These are phyloP conservation scores for Gnathonemus echidnorhynchus DNA, from an alignment of 2,113 vertebrate species.

Conservation along the genomic window DNA sequence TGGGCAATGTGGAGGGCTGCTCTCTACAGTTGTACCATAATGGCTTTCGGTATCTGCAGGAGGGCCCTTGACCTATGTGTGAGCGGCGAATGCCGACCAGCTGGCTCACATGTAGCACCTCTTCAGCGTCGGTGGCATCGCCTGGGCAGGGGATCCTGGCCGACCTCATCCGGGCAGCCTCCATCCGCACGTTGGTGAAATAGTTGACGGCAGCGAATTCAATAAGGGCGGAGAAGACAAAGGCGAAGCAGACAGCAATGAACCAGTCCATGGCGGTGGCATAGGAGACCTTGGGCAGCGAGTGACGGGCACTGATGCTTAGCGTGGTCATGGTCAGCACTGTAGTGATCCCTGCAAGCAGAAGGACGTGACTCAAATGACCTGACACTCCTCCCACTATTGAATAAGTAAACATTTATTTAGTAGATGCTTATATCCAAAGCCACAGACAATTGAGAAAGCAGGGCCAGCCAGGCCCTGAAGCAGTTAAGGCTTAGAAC, in stretches of 20 bases:
- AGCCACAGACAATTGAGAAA: neutral
- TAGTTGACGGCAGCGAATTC: conserved; percentile 98
- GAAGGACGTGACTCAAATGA: neutral
- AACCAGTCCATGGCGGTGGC: conserved; percentile 99
- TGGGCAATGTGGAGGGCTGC: neutral
- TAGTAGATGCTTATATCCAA: neutral
- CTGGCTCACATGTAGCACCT: conserved; percentile 66
- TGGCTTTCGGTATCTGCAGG: neutral
- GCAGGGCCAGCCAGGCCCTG: neutral
- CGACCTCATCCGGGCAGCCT: conserved; percentile 81
- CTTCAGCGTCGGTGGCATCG: conserved; percentile 65
- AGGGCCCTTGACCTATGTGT: neutral
- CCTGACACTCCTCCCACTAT: neutral
- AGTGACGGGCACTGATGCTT: conserved; percentile 97
- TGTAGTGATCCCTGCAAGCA: conserved; percentile 83
- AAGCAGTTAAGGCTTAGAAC: neutral
- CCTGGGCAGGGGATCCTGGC: conserved; percentile 67
- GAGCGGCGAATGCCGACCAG: neutral
- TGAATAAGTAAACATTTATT: neutral
- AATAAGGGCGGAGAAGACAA: conserved; percentile 96
- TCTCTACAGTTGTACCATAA: neutral
- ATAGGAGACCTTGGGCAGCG: conserved; percentile 95
- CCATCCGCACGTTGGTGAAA: conserved; percentile 83
- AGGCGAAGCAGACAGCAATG: conserved; percentile 96
- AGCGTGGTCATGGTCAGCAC: conserved; percentile 97